Evolutionary conservation across 2,113 vertebrate genomes (phyloP), one percentile per base, ranked within the genome.

Genomic region (Ochotona princeps): DNA sequence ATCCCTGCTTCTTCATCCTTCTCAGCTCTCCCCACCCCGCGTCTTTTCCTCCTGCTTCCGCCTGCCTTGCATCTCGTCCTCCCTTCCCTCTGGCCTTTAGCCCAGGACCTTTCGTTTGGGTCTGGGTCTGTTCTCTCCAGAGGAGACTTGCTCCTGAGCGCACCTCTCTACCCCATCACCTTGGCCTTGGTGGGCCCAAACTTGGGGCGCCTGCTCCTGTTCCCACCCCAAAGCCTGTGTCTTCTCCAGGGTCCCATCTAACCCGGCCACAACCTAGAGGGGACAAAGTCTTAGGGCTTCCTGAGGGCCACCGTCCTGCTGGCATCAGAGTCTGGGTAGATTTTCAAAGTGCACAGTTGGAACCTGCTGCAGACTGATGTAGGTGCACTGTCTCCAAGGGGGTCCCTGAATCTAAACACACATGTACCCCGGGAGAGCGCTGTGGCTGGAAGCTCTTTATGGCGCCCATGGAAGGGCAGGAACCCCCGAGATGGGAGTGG

Each of bases 291-390:
- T 15, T 13, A 49, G 38, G 51, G 17, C 66, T 38, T 44, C 63
- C 23, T 23, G 26, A 32, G 54, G 32, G 17, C 38, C 26, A 7
- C 28, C 12, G 0, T 8, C 5, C n/a, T 44, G 8, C 23, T 49
- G 2, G 6, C n/a, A 2, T 30, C 13, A 0, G 67, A 15, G 1
- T 67, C 1, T 8, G 0, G 38, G 85, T 57, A 7, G 6, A 2
- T 1, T 17, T 49, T 35, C 32, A 28, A 8, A 12, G 12, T 12
- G 49, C 0, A 10, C 12, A 12, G 0, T 0, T 2, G 2, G 28
- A 1, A 18, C 15, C 44, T 2, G 10, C 47, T 44, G 15, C 65
- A 23, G 57, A 4, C 60, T 5, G 67, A 3, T 23, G 54, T 76
- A 13, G 8, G 51, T 15, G 1, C 9, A 2, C 47, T 44, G 38